Percentiles rank a stretch among this genome's conserved stretches.
These are phyloP conservation scores for Xenopus tropicalis DNA, from an alignment of 2,113 vertebrate genomes.

Conservation along the genomic window UCB_Xtro_10.0 CM004450.2:107076001-107076500, in stretches of 20 bases:
- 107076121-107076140: not conserved
- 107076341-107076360: no score
- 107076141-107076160: not conserved
- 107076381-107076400: not conserved
- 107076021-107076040: not conserved
- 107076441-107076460: no score
- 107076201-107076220: not conserved
- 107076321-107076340: not conserved
- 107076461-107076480: no score
- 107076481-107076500: not conserved
- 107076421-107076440: not conserved
- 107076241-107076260: conserved; percentile 6
- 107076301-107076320: not conserved
- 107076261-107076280: not conserved
- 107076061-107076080: not conserved
- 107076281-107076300: not conserved
- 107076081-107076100: not conserved
- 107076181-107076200: not conserved
- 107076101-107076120: not conserved
- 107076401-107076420: not conserved
- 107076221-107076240: conserved; percentile 12
- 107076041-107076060: not conserved
- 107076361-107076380: not conserved
- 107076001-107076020: not conserved
- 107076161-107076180: conserved; percentile 6